These are phyloP conservation scores for Sclerodermus sp. DNA, from an alignment of 2,888 invertebrate genomes.

Conservation along the genomic window DNA sequence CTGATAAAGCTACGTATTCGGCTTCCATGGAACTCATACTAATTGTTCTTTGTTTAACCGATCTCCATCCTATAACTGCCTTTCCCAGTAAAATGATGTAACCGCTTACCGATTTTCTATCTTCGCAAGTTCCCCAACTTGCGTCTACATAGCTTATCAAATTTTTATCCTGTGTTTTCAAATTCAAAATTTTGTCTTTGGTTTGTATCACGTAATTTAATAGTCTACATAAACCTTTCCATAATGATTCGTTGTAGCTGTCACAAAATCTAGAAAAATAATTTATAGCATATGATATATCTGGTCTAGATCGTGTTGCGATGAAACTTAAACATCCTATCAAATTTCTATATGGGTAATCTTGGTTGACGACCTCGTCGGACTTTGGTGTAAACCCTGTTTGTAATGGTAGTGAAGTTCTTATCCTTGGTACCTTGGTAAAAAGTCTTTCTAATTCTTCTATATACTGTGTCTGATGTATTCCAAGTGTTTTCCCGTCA, in stretches of 20 bases:
- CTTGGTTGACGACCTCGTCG: not conserved
- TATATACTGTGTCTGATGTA: not conserved
- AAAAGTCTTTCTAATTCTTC: not conserved
- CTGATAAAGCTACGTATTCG: not conserved
- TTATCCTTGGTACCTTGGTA: not conserved
- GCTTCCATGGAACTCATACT: not conserved
- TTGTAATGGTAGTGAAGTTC: not conserved
- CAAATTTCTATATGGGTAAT: not conserved
- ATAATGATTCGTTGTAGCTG: not conserved
- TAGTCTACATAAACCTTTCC: not conserved
- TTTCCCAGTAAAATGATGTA: not conserved
- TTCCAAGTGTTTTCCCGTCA: not conserved
- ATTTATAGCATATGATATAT: not conserved
- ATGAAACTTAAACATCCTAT: not conserved
- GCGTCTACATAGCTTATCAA: not conserved
- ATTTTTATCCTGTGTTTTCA: not conserved
- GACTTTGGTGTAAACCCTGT: not conserved
- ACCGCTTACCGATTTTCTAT: not conserved
- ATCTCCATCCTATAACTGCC: not conserved
- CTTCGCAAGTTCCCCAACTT: not conserved
- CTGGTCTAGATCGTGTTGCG: not conserved
- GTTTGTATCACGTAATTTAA: not conserved
- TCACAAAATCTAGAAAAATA: not conserved
- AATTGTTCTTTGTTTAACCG: not conserved
- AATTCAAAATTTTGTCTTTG: not conserved